Evolutionary conservation across 2,797 vertebrate genomes (phyloP).

Genomic region (Melanotaenia maccullochi): DNA sequence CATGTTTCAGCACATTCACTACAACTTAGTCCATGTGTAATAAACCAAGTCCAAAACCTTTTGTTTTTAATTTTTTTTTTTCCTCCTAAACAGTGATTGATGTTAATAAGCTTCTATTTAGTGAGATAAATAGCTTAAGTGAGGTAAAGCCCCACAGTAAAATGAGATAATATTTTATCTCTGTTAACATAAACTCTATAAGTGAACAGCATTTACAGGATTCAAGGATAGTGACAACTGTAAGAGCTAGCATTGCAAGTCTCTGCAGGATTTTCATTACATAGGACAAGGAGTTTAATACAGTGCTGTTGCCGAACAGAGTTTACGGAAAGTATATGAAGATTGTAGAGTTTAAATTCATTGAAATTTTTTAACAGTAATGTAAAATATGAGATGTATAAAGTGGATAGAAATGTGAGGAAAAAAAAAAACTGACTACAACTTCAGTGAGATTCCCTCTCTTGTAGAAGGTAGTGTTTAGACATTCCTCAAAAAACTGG

Average conservation of each 20-base stretch:
- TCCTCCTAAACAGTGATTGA: background rate
- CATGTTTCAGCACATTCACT: background rate
- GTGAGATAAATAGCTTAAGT: background rate
- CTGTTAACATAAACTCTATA: background rate
- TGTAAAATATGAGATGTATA: background rate
- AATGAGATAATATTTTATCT: too few relatives aligned
- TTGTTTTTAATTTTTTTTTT: background rate
- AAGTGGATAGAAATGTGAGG: slow-evolving; percentile 3
- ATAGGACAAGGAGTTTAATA: background rate
- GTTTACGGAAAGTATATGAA: background rate
- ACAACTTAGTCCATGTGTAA: background rate
- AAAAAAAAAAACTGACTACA: background rate
- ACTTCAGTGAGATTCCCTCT: background rate
- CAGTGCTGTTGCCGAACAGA: background rate
- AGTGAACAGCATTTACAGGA: background rate
- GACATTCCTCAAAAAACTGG: slow-evolving; percentile 31
- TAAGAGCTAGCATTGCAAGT: background rate
- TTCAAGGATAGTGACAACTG: background rate
- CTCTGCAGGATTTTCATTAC: slow-evolving; percentile 3
- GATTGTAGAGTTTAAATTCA: background rate
- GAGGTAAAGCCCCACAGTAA: background rate
- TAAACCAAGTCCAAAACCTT: background rate
- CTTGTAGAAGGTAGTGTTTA: slow-evolving; percentile 2
- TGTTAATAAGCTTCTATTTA: background rate
- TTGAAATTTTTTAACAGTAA: background rate